These are phyloP conservation scores for Solenopsis fugax DNA, from an alignment of 1,140 invertebrate genomes.

Conservation along the genomic window DNA sequence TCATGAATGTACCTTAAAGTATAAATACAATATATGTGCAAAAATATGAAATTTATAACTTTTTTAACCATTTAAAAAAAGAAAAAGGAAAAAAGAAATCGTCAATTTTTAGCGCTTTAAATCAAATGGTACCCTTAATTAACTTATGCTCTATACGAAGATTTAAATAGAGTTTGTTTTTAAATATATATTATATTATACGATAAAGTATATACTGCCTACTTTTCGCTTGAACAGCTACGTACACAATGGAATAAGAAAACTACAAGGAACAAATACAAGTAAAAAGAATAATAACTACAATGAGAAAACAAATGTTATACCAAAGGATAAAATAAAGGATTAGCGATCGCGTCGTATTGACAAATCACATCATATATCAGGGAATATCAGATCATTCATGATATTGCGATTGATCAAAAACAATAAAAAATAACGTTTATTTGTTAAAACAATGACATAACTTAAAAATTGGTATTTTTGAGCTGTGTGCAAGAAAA, in stretches of 20 bases:
- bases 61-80: no score
- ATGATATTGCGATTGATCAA: neutral
- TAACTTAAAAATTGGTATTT: no score
- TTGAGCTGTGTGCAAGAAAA: no score
- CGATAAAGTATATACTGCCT: neutral
- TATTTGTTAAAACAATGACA: no score
- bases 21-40: no score
- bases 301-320: neutral
- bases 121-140: neutral
- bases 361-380: neutral
- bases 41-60: no score
- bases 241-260: neutral
- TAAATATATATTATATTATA: conserved; percentile 31
- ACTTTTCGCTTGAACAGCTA: neutral
- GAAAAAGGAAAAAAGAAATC: no score
- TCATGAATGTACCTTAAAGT: no score
- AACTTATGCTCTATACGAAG: neutral
- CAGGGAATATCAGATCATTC: neutral
- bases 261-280: neutral
- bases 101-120: no score
- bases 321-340: neutral
- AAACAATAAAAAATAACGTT: neutral
- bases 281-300: neutral
- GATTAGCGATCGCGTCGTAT: neutral
- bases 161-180: neutral